Percentiles rank a stretch among this genome's conserved stretches.
These are phyloP conservation scores for Calephelis virginiensis DNA, from an alignment of 1,140 invertebrate genomes.

Conservation along the genomic window DNA sequence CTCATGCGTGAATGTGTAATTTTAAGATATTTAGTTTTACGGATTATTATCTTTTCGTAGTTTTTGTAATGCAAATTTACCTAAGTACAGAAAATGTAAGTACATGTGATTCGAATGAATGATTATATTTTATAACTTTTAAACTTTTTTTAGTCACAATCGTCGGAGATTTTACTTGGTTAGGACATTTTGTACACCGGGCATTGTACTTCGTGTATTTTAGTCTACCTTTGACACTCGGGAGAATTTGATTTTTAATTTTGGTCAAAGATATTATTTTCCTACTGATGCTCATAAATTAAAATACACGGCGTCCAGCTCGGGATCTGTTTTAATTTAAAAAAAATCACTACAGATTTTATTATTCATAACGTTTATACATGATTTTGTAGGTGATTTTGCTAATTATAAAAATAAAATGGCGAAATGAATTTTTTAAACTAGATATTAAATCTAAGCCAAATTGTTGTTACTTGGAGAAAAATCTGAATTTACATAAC, in stretches of 20 bases:
- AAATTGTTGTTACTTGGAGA: conserved; percentile 74
- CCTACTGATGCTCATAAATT: background rate
- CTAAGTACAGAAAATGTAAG: conserved; percentile 67
- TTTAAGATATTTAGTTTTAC: conserved; percentile 61
- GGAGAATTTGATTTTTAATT: conserved; percentile 3
- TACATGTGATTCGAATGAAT: conserved; percentile 72
- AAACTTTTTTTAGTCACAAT: conserved; percentile 50
- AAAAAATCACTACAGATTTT: conserved; percentile 22
- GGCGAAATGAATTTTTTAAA: conserved; percentile 45
- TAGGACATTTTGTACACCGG: conserved; percentile 35
- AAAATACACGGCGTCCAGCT: conserved; percentile 12
- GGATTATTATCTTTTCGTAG: conserved; percentile 52
- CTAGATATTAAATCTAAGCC: conserved; percentile 57
- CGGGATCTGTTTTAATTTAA: background rate
- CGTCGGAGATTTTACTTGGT: conserved; percentile 35
- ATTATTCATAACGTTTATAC: conserved; percentile 22
- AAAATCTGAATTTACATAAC: conserved; percentile 77
- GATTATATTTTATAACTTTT: conserved; percentile 48
- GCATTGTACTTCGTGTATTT: conserved; percentile 42
- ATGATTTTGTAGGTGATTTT: conserved; percentile 16
- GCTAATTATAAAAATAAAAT: conserved; percentile 41
- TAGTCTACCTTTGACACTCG: conserved; percentile 24
- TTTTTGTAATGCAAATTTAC: conserved; percentile 66
- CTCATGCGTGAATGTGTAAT: conserved; percentile 73
- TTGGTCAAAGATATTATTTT: background rate